phyloP scores from a whole-genome alignment of 2,113 vertebrate species.

The Hipposideros armiger region DNA sequence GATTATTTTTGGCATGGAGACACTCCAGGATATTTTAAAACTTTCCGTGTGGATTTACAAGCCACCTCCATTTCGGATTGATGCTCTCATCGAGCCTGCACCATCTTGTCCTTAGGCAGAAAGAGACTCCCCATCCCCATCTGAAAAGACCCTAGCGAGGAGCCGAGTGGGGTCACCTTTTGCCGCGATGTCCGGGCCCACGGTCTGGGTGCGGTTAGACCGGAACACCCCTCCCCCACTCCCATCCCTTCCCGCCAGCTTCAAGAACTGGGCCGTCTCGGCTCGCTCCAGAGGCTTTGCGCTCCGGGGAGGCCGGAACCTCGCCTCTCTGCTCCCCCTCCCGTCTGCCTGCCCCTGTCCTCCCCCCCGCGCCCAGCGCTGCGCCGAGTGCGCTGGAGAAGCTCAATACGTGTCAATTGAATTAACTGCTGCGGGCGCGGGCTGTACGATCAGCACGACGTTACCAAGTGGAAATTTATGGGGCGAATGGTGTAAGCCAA shows the following conservation, averaged over 20 bases:
- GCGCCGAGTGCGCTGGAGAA: constrained; percentile 71
- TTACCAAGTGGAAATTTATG: constrained; percentile 86
- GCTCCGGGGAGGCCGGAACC: constrained; percentile 74
- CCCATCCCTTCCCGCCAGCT: constrained; percentile 63
- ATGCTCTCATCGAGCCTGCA: constrained; percentile 71
- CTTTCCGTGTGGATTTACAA: constrained; percentile 78
- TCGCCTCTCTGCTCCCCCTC: constrained; percentile 64
- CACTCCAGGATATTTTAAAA: constrained; percentile 78
- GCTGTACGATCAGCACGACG: constrained; percentile 81
- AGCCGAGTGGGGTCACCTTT: constrained; percentile 60
- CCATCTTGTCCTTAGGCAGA: constrained; percentile 75
- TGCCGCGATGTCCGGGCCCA: background rate
- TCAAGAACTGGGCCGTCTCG: constrained; percentile 41
- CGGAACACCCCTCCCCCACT: constrained; percentile 39
- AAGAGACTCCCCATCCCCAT: constrained; percentile 41
- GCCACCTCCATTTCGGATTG: constrained; percentile 78
- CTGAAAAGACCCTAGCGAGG: constrained; percentile 43
- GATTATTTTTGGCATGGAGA: constrained; percentile 74
- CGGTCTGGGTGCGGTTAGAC: constrained; percentile 57
- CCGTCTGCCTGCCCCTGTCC: constrained; percentile 3
- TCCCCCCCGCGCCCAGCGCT: constrained; percentile 25
- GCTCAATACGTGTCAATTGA: constrained; percentile 84
- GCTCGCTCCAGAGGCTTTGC: constrained; percentile 63
- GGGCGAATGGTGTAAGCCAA: constrained; percentile 83
- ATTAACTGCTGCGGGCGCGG: constrained; percentile 82